Percentiles rank a stretch among this genome's conserved stretches.
phyloP scores from a whole-genome alignment of 2,113 vertebrate genomes.

The Cyphomyrus plagiostoma region DNA sequence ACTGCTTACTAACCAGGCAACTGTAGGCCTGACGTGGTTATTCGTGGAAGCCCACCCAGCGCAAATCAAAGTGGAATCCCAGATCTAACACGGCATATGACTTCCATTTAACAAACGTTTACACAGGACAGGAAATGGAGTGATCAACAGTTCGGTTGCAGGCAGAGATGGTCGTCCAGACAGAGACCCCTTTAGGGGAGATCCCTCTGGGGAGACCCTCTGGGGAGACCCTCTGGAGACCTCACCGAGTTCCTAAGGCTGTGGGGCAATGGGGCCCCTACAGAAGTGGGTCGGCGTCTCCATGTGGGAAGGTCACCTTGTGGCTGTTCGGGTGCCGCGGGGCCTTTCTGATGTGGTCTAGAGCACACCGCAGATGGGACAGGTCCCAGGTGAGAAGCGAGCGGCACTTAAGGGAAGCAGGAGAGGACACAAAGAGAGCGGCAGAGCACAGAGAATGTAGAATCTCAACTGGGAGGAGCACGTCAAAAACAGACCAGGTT shows the following conservation, averaged over 20 bases:
- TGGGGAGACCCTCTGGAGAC: not conserved
- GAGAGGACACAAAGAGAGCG: not conserved
- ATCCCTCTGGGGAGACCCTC: not conserved
- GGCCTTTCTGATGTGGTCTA: conserved; percentile 1
- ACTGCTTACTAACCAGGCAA: not conserved
- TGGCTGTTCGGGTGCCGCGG: not conserved
- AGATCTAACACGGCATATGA: not conserved
- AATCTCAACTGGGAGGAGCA: not conserved
- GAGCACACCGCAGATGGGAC: not conserved
- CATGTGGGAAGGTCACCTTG: not conserved
- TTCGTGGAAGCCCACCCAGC: not conserved
- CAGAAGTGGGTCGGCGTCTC: not conserved
- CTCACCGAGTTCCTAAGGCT: not conserved
- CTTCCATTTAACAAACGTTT: not conserved
- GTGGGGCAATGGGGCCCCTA: not conserved
- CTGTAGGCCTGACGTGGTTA: not conserved
- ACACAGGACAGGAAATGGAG: not conserved
- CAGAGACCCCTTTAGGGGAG: not conserved
- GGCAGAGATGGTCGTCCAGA: not conserved
- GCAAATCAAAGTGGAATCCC: not conserved
- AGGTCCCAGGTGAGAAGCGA: not conserved
- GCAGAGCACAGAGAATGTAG: not conserved
- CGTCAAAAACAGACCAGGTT: not conserved
- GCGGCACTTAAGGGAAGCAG: not conserved
- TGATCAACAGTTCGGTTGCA: not conserved